A percentile compares a stretch with the other conserved stretches of the same genome.
phyloP scores from a whole-genome alignment of 2,888 invertebrate genomes.

The Thysanoteuthis rhombus region DNA sequence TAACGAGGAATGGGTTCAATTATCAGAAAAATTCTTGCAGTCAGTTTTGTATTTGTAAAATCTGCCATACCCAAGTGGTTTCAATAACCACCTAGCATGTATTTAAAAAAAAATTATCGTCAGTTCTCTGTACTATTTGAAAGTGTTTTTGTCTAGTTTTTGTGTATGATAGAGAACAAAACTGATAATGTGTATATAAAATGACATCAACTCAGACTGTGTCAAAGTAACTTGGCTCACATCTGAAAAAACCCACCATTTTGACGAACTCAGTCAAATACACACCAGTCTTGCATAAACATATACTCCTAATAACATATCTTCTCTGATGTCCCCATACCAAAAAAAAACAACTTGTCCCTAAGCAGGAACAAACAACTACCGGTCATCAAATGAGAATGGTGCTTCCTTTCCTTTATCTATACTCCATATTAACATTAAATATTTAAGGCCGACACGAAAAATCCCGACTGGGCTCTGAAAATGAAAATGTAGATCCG shows the following conservation, averaged over 20 bases:
- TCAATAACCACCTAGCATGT: not conserved
- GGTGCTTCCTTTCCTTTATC: not conserved
- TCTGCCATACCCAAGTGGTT: not conserved
- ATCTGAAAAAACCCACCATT: not conserved
- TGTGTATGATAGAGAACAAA: not conserved
- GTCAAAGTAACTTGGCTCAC: not conserved
- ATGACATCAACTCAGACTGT: not conserved
- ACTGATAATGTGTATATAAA: not conserved
- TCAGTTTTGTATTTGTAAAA: not conserved
- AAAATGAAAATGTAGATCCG: not conserved
- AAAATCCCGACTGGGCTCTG: not conserved
- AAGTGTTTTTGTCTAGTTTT: not conserved
- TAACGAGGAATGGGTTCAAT: too few species aligned
- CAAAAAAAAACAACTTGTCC: not conserved
- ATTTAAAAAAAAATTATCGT: not conserved
- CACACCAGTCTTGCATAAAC: constrained; percentile 12
- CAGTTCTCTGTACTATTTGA: not conserved
- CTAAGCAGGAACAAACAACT: not conserved
- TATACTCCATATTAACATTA: not conserved
- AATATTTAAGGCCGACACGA: not conserved
- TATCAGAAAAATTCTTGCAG: not conserved
- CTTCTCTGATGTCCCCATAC: not conserved
- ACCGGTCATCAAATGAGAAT: not conserved
- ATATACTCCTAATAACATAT: not conserved
- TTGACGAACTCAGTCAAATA: not conserved